Conservation (phyloP, 2,888 invertebrate genomes). For the Melitaea athalia region DNA sequence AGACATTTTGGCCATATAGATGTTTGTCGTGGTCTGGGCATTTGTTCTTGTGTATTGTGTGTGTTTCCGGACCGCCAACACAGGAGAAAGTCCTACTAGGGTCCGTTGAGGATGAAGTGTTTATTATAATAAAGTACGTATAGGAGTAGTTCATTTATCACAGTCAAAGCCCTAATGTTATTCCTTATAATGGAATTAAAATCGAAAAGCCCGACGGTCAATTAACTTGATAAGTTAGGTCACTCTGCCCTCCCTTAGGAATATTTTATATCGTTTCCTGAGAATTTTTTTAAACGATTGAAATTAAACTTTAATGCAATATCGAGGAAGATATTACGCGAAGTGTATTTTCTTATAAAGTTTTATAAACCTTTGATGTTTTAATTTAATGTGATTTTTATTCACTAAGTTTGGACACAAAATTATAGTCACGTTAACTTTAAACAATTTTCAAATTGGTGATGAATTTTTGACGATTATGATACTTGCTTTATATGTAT, state of each 20-base stretch:
- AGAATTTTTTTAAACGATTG: background rate
- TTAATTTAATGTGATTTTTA: background rate
- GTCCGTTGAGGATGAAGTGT: too few relatives aligned
- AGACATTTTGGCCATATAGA: too few relatives aligned
- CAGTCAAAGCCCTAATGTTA: slow-evolving; percentile 18
- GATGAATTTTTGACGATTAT: too few relatives aligned
- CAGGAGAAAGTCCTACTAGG: too few relatives aligned
- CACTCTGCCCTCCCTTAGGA: slow-evolving; percentile 3
- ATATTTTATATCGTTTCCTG: background rate
- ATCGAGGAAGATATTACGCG: background rate
- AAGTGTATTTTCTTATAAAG: background rate
- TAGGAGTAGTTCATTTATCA: slow-evolving; percentile 15
- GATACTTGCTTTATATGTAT: too few relatives aligned
- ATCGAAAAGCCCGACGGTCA: slow-evolving; percentile 22
- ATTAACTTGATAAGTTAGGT: slow-evolving; percentile 17
- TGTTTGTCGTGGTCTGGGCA: too few relatives aligned
- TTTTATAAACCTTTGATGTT: background rate
- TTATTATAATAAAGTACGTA: too few relatives aligned
- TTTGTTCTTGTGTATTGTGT: too few relatives aligned
- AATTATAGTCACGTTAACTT: too few relatives aligned
- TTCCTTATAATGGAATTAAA: slow-evolving; percentile 26
- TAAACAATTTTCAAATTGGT: too few relatives aligned
- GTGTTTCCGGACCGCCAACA: too few relatives aligned
- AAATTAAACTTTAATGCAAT: slow-evolving; percentile 5
- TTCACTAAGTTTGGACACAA: background rate